Evolutionary conservation across 2,888 invertebrate species (phyloP).

Genomic region (Digitonthophagus gazella): DNA sequence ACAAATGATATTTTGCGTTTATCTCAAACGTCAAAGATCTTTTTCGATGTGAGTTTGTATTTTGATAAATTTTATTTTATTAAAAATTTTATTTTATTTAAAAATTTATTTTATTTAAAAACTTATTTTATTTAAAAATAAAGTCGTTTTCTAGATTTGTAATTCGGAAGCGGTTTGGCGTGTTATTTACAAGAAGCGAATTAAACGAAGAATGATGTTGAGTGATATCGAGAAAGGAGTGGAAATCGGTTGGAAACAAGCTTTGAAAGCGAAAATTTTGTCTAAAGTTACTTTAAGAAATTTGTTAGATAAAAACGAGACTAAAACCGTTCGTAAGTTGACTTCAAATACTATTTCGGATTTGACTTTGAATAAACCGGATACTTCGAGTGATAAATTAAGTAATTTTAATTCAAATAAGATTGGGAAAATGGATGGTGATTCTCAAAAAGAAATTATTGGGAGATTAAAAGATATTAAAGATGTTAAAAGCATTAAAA

Average conservation of each 20-base stretch:
- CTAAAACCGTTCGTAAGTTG: not conserved
- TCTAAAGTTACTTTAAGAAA: conserved; percentile 2
- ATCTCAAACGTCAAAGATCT: conserved; percentile 39
- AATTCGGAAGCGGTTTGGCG: conserved; percentile 35
- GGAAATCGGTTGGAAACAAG: conserved; percentile 13
- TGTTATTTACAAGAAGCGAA: conserved; percentile 32
- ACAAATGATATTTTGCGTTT: conserved; percentile 36
- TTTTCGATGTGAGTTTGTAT: conserved; percentile 36
- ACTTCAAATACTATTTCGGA: not conserved
- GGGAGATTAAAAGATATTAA: too few species aligned
- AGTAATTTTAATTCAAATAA: too few species aligned
- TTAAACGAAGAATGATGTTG: conserved; percentile 21
- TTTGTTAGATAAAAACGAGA: conserved; percentile 11
- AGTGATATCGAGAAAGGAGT: conserved; percentile 22
- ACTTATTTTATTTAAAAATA: conserved; percentile 19
- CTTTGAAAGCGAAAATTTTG: conserved; percentile 3
- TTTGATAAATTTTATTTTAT: not conserved
- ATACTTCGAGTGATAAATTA: too few species aligned
- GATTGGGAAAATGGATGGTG: too few species aligned
- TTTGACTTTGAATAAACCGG: too few species aligned
- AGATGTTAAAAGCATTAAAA: not conserved
- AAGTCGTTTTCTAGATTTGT: conserved; percentile 31
- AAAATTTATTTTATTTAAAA: too few species aligned
- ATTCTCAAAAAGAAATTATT: too few species aligned
- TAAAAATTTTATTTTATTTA: not conserved